Conservation (phyloP, 64 coral and sea anemone species). For the Montipora sp. region DNA sequence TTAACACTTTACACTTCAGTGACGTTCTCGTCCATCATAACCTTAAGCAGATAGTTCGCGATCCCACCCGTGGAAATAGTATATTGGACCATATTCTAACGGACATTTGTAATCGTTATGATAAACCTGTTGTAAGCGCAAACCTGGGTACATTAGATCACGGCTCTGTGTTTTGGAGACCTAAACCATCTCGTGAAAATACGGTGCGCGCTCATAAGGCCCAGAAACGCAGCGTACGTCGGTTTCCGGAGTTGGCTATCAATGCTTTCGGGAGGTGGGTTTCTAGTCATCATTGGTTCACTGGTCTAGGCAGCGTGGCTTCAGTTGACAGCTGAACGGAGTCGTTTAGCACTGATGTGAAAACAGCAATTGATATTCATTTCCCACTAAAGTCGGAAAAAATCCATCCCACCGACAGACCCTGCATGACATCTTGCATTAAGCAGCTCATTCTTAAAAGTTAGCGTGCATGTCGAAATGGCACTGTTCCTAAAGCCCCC, state of each 20-base stretch:
- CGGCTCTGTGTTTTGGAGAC: not conserved
- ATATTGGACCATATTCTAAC: constrained; percentile 16
- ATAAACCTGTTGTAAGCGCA: constrained; percentile 19
- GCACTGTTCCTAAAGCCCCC: too few species aligned
- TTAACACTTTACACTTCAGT: too few species aligned
- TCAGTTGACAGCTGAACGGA: constrained; percentile 18
- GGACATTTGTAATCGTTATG: not conserved
- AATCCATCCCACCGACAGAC: too few species aligned
- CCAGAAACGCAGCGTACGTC: not conserved
- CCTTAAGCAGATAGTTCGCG: constrained; percentile 37
- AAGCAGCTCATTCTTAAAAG: constrained; percentile 48
- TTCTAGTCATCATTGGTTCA: constrained; percentile 29
- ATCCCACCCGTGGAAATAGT: constrained; percentile 31
- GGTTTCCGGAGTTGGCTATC: too few species aligned
- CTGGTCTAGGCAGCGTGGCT: not conserved
- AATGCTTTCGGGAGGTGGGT: too few species aligned
- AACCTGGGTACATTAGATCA: not conserved
- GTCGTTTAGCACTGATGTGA: constrained; percentile 17
- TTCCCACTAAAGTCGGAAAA: not conserved
- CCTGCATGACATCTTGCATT: constrained; percentile 32
- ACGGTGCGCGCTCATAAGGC: not conserved
- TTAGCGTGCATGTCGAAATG: constrained; percentile 39
- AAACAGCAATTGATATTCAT: constrained; percentile 23
- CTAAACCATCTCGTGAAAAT: not conserved
- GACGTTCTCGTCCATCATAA: too few species aligned